Base-by-base conservation (phyloP, 2,888 invertebrate species). In the Hyalella azteca region DNA sequence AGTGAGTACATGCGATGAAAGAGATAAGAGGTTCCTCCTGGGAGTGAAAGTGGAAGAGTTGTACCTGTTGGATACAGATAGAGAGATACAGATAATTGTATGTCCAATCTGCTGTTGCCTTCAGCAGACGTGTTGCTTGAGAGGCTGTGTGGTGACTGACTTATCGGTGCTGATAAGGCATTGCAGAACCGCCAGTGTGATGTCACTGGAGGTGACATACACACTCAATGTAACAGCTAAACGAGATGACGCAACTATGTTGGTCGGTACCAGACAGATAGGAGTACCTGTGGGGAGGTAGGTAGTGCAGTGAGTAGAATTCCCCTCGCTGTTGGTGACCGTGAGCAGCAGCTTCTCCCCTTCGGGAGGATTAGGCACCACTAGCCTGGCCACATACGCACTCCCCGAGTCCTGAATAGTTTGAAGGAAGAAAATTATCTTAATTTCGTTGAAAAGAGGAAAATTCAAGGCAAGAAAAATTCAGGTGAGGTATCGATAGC, bases 321-420 rank as follows among this genome's bases (percentile, higher is more conserved):
- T 45, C 13, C 75, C 75, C 75, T 75, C 75, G 75, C 45, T 45
- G 5, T 75, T 40, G 41, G 40, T 75, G 26, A 75, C 75, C 13
- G 41, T 45, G n/a, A 75, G 40, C 26, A 41, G 29, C n/a, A 45
- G 26, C 19, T 75, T 75, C 7, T 29, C 45, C 45, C 45, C 13
- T 22, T 7, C 40, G 3, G 5, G 66, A 36, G 9, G 66, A 66
- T n/a, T 66, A 36, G 19, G 36, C 66, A 54, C 54, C 54, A 54
- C 54, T 29, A 54, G 26, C 2, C 29, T 54, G 54, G 54, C 54
- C 26, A 29, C 22, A 22, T 29, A 54, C 54, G n/a, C n/a, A n/a
- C n/a, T n/a, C n/a, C n/a, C n/a, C n/a, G n/a, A n/a, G n/a, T n/a
- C n/a, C n/a, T n/a, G n/a, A n/a, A n/a, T n/a, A n/a, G n/a, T n/a